Conservation (phyloP, 2,797 vertebrate species). For the Manis pentadactyla region DNA sequence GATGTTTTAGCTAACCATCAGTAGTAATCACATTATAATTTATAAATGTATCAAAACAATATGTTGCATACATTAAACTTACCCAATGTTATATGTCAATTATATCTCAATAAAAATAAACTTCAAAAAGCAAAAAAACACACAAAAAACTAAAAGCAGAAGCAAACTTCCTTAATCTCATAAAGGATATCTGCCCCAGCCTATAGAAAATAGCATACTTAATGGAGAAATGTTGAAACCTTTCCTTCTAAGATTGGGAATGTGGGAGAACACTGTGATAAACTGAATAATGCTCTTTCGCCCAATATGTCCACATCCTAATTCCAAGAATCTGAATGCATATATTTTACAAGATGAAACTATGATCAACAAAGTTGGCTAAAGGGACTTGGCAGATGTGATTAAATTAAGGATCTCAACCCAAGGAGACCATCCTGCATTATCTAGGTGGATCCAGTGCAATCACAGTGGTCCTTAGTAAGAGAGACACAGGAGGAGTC, state of each 20-base stretch:
- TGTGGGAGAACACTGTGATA: neutral
- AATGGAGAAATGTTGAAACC: neutral
- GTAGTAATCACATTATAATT: too few relatives aligned
- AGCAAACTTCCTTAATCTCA: neutral
- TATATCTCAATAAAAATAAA: too few relatives aligned
- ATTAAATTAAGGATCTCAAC: neutral
- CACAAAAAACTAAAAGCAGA: neutral
- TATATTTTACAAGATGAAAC: conserved; percentile 5
- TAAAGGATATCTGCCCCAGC: neutral
- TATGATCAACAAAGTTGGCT: neutral
- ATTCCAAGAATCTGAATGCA: neutral
- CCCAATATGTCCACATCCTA: neutral
- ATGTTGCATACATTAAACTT: too few relatives aligned
- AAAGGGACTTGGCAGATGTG: neutral
- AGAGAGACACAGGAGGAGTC: neutral
- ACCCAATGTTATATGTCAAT: too few relatives aligned
- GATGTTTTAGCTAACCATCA: too few relatives aligned
- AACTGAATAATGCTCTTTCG: neutral
- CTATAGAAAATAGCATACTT: conserved; percentile 2
- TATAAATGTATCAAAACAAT: too few relatives aligned
- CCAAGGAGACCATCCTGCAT: neutral
- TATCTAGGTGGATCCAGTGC: neutral
- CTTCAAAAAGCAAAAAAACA: too few relatives aligned
- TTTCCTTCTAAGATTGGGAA: neutral
- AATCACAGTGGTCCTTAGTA: neutral